Evolutionary conservation across 2,888 invertebrate species (phyloP).

Genomic region (Ligdia adustata): DNA sequence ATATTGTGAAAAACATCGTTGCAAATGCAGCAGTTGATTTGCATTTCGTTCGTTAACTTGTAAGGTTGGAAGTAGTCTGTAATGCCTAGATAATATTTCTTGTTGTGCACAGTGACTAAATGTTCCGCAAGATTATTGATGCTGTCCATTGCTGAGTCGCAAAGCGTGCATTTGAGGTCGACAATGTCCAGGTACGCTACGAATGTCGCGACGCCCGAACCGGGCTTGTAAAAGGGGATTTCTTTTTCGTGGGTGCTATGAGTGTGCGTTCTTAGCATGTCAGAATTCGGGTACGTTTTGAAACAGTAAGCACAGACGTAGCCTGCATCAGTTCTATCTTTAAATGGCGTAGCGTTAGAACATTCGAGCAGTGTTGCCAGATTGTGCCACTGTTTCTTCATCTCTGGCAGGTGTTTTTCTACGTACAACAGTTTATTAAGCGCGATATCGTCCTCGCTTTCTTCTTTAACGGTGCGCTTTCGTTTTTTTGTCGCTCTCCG

Average conservation of each 20-base stretch:
- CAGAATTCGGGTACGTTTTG: slow-evolving; percentile 66
- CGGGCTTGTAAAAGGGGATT: slow-evolving; percentile 68
- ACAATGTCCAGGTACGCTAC: slow-evolving; percentile 73
- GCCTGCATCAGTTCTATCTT: slow-evolving; percentile 66
- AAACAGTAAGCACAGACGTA: slow-evolving; percentile 76
- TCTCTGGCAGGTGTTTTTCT: slow-evolving; percentile 35
- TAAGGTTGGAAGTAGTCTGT: slow-evolving; percentile 72
- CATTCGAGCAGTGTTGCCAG: slow-evolving; percentile 66
- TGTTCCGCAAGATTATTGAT: slow-evolving; percentile 61
- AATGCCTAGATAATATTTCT: slow-evolving; percentile 63
- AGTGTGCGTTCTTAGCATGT: slow-evolving; percentile 52
- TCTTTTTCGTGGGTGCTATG: slow-evolving; percentile 66
- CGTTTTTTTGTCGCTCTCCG: slow-evolving; percentile 67
- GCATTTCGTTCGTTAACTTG: slow-evolving; percentile 62
- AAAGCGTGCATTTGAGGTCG: slow-evolving; percentile 68
- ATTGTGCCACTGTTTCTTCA: slow-evolving; percentile 79
- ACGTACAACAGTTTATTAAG: slow-evolving; percentile 49
- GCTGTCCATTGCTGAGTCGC: slow-evolving; percentile 56
- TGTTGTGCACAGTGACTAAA: slow-evolving; percentile 63
- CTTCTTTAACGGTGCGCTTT: slow-evolving; percentile 62
- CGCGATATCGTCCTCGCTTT: slow-evolving; percentile 47
- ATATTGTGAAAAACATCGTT: slow-evolving; percentile 69
- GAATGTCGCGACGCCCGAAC: slow-evolving; percentile 68
- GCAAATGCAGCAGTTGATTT: slow-evolving; percentile 70
- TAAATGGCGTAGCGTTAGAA: slow-evolving; percentile 73